Evolutionary conservation across 2,113 vertebrate genomes (phyloP).

Genomic region (Pygoscelis adeliae): DNA sequence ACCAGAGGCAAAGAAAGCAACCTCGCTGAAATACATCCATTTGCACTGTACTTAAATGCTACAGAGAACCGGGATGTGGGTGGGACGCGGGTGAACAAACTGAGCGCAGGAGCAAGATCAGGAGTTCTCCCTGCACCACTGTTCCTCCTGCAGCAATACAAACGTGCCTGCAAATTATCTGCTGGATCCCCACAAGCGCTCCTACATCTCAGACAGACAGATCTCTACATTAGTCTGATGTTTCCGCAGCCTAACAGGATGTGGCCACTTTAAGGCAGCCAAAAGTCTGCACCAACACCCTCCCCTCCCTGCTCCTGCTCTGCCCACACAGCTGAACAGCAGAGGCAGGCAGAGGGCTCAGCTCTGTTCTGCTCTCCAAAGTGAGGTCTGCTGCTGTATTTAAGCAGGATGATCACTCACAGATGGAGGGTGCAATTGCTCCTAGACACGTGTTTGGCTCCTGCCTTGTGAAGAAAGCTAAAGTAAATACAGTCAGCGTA

Average conservation of each 20-base stretch:
- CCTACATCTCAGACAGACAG: neutral
- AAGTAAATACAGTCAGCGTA: neutral
- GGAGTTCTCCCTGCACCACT: neutral
- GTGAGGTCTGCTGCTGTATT: neutral
- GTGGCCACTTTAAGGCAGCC: slow-evolving; percentile 31
- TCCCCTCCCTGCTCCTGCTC: neutral
- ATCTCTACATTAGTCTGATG: neutral
- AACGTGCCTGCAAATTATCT: neutral
- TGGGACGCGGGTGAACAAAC: neutral
- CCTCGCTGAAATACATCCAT: neutral
- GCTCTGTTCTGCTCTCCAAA: neutral
- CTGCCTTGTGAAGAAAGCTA: neutral
- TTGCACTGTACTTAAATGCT: neutral
- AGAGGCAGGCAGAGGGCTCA: neutral
- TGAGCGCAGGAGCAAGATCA: neutral
- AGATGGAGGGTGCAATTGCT: neutral
- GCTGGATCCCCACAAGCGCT: neutral
- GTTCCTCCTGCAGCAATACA: neutral
- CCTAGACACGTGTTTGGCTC: neutral
- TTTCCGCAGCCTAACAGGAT: neutral
- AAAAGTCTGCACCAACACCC: neutral
- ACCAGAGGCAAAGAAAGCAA: neutral
- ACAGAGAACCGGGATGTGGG: rapidly evolving
- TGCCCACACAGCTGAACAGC: neutral
- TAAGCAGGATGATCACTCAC: neutral